Conservation (phyloP, 2,797 vertebrate species). For the Masticophis lateralis region DNA sequence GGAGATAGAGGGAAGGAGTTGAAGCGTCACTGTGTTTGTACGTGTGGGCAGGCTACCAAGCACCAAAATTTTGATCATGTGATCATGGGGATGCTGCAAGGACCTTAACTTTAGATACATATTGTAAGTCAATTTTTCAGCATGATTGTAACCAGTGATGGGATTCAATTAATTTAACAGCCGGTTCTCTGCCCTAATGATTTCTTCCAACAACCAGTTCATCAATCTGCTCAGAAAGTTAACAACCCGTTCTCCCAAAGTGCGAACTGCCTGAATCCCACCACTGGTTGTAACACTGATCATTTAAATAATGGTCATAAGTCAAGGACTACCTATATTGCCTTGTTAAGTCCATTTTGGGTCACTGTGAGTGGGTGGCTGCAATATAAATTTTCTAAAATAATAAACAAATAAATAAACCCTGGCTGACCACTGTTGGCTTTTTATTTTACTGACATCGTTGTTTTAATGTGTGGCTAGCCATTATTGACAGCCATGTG, state of each 20-base stretch:
- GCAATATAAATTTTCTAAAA: not conserved
- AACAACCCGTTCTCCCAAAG: no score
- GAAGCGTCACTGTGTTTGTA: not conserved
- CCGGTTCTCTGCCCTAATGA: no score
- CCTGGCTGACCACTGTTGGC: not conserved
- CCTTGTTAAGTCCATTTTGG: not conserved
- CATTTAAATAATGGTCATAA: not conserved
- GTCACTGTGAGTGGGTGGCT: rapidly evolving
- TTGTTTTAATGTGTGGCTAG: not conserved
- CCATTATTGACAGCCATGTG: not conserved
- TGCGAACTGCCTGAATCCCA: no score
- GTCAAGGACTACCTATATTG: not conserved
- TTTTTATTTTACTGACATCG: not conserved
- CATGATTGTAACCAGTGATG: not conserved
- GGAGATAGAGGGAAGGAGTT: not conserved
- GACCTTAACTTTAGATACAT: not conserved
- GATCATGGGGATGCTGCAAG: not conserved
- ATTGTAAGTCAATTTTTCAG: not conserved
- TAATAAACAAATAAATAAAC: not conserved
- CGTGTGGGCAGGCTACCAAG: not conserved
- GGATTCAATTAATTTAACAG: no score
- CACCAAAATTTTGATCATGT: not conserved
- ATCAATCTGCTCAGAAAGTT: no score
- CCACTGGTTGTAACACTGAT: not conserved
- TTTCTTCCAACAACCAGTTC: no score